Base-by-base conservation (phyloP, 2,113 vertebrate genomes). In the Neopipo cinnamomea region DNA sequence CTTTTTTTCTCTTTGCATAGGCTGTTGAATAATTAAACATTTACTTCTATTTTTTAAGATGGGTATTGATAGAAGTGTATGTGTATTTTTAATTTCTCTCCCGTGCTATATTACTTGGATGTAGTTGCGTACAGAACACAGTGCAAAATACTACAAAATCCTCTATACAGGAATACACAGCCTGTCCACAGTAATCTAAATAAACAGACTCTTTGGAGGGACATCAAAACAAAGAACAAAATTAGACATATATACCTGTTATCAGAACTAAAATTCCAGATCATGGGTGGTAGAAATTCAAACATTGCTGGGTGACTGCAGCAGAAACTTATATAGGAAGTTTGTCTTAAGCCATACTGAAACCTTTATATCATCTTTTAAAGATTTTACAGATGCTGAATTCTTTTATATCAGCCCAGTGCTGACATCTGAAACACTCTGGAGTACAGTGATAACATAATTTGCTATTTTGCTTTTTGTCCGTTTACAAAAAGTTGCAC, bases 401-500 rank as follows among this genome's bases (percentile, higher is more conserved):
- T 89, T 89, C 42, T 87, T 95, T 68, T 67, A 89, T 49, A 76
- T 77, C 25, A 89, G 14, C 49, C 86, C 21, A 27, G 1, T 83
- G 33, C 59, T 81, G 88, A 86, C 56, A 74, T 76, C 35, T 88
- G 65, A 93, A 90, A 80, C 37, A 16, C 46, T 85, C 28, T 79
- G 47, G 41, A 89, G 89, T 78, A 61, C 35, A 80, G 21, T 85
- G 47, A 8, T 74, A 83, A 46, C 56, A 68, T 61, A 5, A 49
- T 41, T 71, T 89, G 49, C 31, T 86, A 5, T 53, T 81, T 94
- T 95, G 41, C 13, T 83, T 82, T 80, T 84, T 76, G 37, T 95
- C 95, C 87, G 35, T 89, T 89, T 91, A 83, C 83, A 90, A 86
- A 58, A 92, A 81, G 55, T 71, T 88, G 85, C 95, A 76, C 47